Evolutionary conservation across 2,113 vertebrate species (phyloP), one percentile per base, ranked within the genome.

Genomic region (Sceloporus undulatus): DNA sequence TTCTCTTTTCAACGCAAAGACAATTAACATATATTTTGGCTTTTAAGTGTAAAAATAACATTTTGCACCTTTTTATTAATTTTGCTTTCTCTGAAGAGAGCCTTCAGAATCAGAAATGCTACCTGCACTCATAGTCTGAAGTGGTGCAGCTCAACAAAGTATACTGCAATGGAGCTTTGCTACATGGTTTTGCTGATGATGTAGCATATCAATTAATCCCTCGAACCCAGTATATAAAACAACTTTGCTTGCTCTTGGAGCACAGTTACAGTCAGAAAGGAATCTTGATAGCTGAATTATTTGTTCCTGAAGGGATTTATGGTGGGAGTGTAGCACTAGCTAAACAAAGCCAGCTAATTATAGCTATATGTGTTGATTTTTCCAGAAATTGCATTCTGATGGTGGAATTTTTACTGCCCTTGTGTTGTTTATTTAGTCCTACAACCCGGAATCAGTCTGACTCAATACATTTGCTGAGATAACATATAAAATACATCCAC

Each of bases 261-360:
- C 21, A 59, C 42, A 87, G 0, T 9, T 65, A 8, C 25, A 48
- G 25, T 54, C 48, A 29, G 10, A 78, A 77, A 91, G 90, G 88
- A 82, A 79, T 87, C 92, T 73, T 65, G 80, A 87, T 9, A 91
- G 73, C 21, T 0, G 3, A 84, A 54, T 54, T 93, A 90, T 76
- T 88, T 93, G 74, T 0, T 0, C 0, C 59, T 0, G 7, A 2
- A 66, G 83, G 85, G 91, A 89, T 91, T 90, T 91, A 74, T 56
- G 82, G 86, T 9, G 75, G 42, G 29, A 5, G 9, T 48, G 68
- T 71, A 78, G 56, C 52, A 85, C 38, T 54, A 78, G 77, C 70
- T 87, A 88, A 86, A 90, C 77, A 76, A 76, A 92, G 13, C 48
- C 75, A 82, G 34, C 77, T 59, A 0, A 8, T 42, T 16, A 82